Conservation (phyloP, 2,797 vertebrate species). For the Okamejei kenojei region DNA sequence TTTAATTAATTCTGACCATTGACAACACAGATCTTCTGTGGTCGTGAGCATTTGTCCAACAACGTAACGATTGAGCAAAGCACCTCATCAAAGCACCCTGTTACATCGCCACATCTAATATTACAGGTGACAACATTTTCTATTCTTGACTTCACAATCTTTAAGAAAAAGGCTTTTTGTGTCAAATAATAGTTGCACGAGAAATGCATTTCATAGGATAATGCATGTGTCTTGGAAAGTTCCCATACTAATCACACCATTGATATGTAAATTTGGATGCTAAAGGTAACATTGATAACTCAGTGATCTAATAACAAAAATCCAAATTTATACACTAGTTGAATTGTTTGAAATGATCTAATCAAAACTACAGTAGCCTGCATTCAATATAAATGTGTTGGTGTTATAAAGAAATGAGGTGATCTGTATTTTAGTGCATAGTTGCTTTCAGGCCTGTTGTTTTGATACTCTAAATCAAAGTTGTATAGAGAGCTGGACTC, state of each 20-base stretch:
- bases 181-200: neutral
- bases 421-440: neutral
- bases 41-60: neutral
- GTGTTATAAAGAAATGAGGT: neutral
- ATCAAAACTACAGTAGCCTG: neutral
- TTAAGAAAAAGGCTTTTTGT: neutral
- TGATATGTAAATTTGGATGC: too few relatives aligned
- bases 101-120: neutral
- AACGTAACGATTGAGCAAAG: neutral
- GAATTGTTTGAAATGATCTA: neutral
- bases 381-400: neutral
- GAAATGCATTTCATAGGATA: neutral
- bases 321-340: neutral
- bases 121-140: neutral
- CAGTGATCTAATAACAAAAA: neutral
- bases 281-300: neutral
- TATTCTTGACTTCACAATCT: neutral
- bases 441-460: neutral
- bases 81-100: neutral
- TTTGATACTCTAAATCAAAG: neutral
- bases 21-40: neutral
- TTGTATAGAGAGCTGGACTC: neutral
- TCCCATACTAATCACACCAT: neutral
- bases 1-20: neutral
- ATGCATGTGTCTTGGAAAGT: neutral